phyloP scores from a whole-genome alignment of 1,140 invertebrate genomes.

The Drosophila dunni region DNA sequence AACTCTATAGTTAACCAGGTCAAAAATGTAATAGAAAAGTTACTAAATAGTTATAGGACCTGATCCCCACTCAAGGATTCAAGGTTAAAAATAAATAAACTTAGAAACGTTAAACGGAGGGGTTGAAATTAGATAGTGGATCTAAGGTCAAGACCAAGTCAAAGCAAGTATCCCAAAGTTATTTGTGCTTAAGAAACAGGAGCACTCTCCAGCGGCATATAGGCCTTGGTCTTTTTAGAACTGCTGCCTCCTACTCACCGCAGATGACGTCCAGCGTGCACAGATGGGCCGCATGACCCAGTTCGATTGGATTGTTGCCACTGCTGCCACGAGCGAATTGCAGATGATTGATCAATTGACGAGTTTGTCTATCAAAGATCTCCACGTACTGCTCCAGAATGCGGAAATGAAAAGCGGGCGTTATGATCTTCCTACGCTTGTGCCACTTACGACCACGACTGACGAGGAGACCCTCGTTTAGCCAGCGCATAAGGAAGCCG shows the following conservation, averaged over 20 bases:
- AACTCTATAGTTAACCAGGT: too few relatives aligned
- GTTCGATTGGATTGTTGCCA: conserved; percentile 84
- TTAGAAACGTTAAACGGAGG: too few relatives aligned
- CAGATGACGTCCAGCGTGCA: conserved; percentile 91
- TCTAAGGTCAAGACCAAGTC: too few relatives aligned
- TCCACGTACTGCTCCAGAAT: conserved; percentile 91
- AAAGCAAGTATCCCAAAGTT: too few relatives aligned
- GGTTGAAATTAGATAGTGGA: too few relatives aligned
- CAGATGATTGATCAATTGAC: conserved; percentile 86
- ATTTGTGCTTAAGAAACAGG: too few relatives aligned
- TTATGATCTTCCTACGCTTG: conserved; percentile 90
- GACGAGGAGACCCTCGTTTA: conserved; percentile 90
- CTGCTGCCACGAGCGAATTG: background rate
- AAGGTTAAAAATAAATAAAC: too few relatives aligned
- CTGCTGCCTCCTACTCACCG: conserved; percentile 85
- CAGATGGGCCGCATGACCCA: conserved; percentile 87
- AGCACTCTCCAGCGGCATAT: too few relatives aligned
- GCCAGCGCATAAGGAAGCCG: conserved; percentile 89
- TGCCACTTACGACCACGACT: conserved; percentile 90
- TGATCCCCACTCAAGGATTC: too few relatives aligned
- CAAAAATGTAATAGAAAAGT: too few relatives aligned
- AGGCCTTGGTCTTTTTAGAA: too few relatives aligned
- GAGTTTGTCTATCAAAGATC: conserved; percentile 89
- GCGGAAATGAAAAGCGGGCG: conserved; percentile 94
- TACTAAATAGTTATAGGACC: too few relatives aligned